Base-by-base conservation (phyloP, 1,140 invertebrate genomes). In the Drosophila rhopaloa region DNA sequence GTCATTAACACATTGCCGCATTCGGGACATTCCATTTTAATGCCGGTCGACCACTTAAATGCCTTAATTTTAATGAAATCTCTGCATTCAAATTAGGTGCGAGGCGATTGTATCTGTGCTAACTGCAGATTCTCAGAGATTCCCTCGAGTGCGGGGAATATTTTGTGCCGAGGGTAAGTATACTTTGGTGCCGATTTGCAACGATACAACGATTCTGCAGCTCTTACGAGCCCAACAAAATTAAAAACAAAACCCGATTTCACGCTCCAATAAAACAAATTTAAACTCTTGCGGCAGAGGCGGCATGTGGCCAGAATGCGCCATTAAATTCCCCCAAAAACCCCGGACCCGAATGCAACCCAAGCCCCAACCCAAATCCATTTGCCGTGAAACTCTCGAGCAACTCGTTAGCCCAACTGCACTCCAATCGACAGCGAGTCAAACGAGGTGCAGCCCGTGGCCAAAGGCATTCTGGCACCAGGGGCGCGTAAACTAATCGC, bases 1-100 rank as follows among this genome's bases (percentile, higher is more conserved):
- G 76, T 88, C 83, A 88, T 88, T 88, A 88, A 89, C 79, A 77
- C 63, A 75, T 61, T 88, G 76, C 83, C 76, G 78, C 50, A 72
- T 73, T 73, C 57, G 40, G 67, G 67, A 56, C 37, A 72, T 71
- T 58, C 55, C 66, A 61, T 68, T 76, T 62, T 60, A 44, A 67
- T 78, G 56, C 61, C 70, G 43, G 59, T 57, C 53, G 47, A 68
- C 62, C 66, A 59, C 43, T 59, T 68, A 76, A 76, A 73, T 73
- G 55, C 38, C 67, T 51, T 83, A 70, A 70, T 60, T 68, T 71
- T 76, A 63, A 80, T 84, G 75, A 54, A 51, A 60, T 80, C 72
- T 86, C 53, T 68, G 62, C 56, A 83, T 86, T 83, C 51, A 76
- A 76, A 86, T 73, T 88, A 86, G 82, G 79, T 82, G 83, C 79